Percentiles rank a stretch among this genome's conserved stretches.
Evolutionary conservation across 2,113 vertebrate species (phyloP).

Genomic region (Tautogolabrus adspersus): DNA sequence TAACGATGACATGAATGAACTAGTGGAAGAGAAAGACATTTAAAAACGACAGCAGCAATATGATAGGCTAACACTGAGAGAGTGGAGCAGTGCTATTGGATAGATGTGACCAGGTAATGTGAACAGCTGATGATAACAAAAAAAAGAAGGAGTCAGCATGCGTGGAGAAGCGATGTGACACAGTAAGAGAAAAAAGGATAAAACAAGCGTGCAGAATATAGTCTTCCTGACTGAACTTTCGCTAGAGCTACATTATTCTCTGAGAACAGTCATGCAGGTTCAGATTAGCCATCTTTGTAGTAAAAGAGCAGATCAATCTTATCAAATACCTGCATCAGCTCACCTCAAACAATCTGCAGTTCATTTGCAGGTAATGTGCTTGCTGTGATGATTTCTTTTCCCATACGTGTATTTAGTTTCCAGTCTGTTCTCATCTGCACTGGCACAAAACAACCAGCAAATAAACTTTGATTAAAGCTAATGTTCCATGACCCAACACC

Average conservation of each 20-base stretch:
- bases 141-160: no score
- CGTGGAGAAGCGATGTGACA: no score
- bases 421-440: slow-evolving; percentile 45
- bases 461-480: slow-evolving; percentile 25
- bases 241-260: no score
- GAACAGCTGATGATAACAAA: no score
- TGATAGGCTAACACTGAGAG: no score
- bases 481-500: not conserved
- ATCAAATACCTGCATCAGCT: slow-evolving; percentile 45
- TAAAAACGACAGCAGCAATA: not conserved
- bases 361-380: slow-evolving; percentile 48
- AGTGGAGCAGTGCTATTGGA: no score
- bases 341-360: slow-evolving; percentile 47
- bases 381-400: slow-evolving; percentile 51
- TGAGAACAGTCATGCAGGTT: slow-evolving; percentile 12
- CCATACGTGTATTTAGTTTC: slow-evolving; percentile 38
- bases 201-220: no score
- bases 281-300: slow-evolving; percentile 22
- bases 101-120: no score
- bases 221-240: no score
- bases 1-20: no score
- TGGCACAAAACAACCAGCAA: slow-evolving; percentile 35
- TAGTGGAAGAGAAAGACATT: no score
- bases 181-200: no score
- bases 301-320: slow-evolving; percentile 38